phyloP scores from a whole-genome alignment of 2,113 vertebrate species.

The Ovis aries region ARS-UI_Ramb_v3.0 NC_056054.1:33440501-33441000 shows the following conservation, averaged over 20 bases:
- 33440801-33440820: neutral
- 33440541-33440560: neutral
- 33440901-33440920: neutral
- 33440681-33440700: neutral
- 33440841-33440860: neutral
- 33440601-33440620: constrained; percentile 81
- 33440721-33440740: neutral
- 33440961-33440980: neutral
- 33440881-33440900: neutral
- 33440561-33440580: constrained; percentile 76
- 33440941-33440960: neutral
- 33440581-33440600: constrained; percentile 80
- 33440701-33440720: constrained; percentile 4
- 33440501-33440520: neutral
- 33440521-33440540: neutral
- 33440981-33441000: constrained; percentile 13
- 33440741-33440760: neutral
- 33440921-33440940: neutral
- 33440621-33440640: constrained; percentile 78
- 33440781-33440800: too few relatives aligned
- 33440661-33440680: constrained; percentile 4
- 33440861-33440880: neutral
- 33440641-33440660: constrained; percentile 48
- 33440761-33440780: neutral
- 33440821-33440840: neutral